Conservation (phyloP, 2,888 invertebrate genomes). For the Pseudolycoriella hygida region DNA sequence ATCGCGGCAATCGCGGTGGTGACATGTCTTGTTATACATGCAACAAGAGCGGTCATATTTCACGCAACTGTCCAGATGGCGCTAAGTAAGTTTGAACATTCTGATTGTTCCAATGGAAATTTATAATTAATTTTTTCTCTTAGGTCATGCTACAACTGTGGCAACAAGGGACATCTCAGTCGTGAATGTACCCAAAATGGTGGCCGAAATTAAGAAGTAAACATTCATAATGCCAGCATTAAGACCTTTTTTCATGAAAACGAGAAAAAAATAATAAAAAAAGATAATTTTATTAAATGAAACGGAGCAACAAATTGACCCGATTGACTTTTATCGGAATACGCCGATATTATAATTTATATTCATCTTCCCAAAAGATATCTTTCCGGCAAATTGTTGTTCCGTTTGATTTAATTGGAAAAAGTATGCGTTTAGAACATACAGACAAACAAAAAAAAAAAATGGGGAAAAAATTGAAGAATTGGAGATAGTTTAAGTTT, state of each 20-base stretch:
- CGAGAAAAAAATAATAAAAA: background rate
- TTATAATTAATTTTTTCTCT: background rate
- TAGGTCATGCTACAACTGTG: slow-evolving; percentile 75
- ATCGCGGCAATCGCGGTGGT: slow-evolving; percentile 1
- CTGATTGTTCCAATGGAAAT: background rate
- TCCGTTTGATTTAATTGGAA: too few relatives aligned
- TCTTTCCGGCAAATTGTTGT: too few relatives aligned
- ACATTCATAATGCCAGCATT: too few relatives aligned
- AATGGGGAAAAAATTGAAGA: background rate
- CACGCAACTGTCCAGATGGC: slow-evolving; percentile 65
- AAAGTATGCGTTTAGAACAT: too few relatives aligned
- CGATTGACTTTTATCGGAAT: too few relatives aligned
- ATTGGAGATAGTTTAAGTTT: slow-evolving; percentile 4
- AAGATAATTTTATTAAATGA: background rate
- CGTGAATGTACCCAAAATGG: slow-evolving; percentile 73
- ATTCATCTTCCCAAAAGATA: background rate
- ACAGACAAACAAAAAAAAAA: background rate
- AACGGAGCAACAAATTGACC: background rate
- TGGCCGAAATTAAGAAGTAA: slow-evolving; percentile 23
- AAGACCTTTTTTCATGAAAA: background rate
- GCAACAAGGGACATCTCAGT: slow-evolving; percentile 79
- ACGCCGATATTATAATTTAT: background rate
- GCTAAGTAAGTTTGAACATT: slow-evolving; percentile 31
- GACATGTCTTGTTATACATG: slow-evolving; percentile 82
- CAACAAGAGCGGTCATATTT: slow-evolving; percentile 86